Evolutionary conservation across 1,140 invertebrate species (phyloP).

Genomic region (Drosophila grimshawi): DNA sequence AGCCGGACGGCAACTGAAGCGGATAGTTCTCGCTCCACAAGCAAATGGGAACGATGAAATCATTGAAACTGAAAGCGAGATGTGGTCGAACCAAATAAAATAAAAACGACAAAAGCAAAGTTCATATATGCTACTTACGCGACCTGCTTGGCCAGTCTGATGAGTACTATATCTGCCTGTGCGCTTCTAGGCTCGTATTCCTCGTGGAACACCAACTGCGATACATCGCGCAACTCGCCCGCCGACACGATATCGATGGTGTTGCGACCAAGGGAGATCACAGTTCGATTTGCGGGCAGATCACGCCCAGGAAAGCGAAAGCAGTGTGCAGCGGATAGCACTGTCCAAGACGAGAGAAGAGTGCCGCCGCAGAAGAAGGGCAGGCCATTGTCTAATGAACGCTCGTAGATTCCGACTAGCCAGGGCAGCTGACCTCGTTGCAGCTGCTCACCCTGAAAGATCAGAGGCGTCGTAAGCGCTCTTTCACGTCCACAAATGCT

Average conservation of each 20-base stretch:
- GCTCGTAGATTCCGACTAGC: constrained; percentile 87
- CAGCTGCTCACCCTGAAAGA: constrained; percentile 86
- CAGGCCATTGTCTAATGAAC: constrained; percentile 35
- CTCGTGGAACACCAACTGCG: constrained; percentile 83
- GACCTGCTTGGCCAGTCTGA: constrained; percentile 71
- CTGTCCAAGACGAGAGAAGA: constrained; percentile 85
- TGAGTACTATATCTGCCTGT: constrained; percentile 85
- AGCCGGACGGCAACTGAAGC: constrained; percentile 43
- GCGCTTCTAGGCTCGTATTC: constrained; percentile 75
- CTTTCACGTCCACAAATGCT: constrained; percentile 58
- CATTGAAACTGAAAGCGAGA: constrained; percentile 62
- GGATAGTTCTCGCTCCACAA: constrained; percentile 85
- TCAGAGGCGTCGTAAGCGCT: constrained; percentile 80
- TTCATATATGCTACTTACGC: constrained; percentile 29
- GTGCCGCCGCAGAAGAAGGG: constrained; percentile 85
- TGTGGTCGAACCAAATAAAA: not conserved
- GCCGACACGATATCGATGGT: constrained; percentile 71
- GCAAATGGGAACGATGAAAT: constrained; percentile 86
- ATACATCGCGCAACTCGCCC: constrained; percentile 74
- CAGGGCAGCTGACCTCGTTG: constrained; percentile 88
- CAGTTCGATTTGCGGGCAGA: constrained; percentile 51
- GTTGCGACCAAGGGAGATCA: constrained; percentile 84
- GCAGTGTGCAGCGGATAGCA: constrained; percentile 85
- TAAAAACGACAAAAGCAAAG: not conserved
- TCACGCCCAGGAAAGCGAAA: constrained; percentile 76